Evolutionary conservation across 2,888 invertebrate species (phyloP).

Genomic region (Eristalinus sepulchralis): DNA sequence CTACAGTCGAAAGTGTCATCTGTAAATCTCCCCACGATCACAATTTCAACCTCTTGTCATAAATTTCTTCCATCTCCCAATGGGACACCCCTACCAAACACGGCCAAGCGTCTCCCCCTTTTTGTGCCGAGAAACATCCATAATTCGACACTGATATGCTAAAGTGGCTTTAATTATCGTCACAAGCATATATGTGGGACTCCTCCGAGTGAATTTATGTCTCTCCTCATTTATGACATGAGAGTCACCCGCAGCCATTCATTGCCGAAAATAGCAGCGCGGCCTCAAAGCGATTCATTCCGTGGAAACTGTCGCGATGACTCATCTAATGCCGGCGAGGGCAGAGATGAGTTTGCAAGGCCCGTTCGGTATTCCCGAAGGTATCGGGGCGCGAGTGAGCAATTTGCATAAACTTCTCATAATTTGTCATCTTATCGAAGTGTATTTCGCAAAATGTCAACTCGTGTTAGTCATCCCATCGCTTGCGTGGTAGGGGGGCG

Average conservation of each 20-base stretch:
- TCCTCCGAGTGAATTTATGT: constrained; percentile 37
- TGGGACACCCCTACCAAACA: constrained; percentile 15
- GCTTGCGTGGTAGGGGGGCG: constrained; percentile 32
- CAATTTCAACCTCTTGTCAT: not conserved
- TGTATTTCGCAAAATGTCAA: constrained; percentile 42
- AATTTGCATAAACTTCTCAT: constrained; percentile 53
- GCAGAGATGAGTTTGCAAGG: constrained; percentile 28
- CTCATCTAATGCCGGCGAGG: constrained; percentile 13
- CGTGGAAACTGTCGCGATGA: constrained; percentile 18
- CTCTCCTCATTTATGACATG: constrained; percentile 32
- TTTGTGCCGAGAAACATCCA: constrained; percentile 25
- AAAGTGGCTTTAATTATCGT: constrained; percentile 56
- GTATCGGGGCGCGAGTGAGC: not conserved
- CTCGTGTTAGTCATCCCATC: constrained; percentile 38
- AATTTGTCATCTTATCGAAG: constrained; percentile 32
- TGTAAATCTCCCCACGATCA: constrained; percentile 11
- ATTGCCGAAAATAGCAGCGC: constrained; percentile 49
- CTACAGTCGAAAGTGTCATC: not conserved
- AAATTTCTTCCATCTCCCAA: constrained; percentile 27
- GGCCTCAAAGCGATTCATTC: constrained; percentile 9
- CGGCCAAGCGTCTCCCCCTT: constrained; percentile 5
- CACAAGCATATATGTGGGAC: constrained; percentile 16
- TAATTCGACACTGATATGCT: constrained; percentile 54
- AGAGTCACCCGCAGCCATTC: constrained; percentile 42
- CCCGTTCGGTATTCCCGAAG: not conserved